Base-by-base conservation (phyloP, 2,888 invertebrate species). In the Drosophila dives region DNA sequence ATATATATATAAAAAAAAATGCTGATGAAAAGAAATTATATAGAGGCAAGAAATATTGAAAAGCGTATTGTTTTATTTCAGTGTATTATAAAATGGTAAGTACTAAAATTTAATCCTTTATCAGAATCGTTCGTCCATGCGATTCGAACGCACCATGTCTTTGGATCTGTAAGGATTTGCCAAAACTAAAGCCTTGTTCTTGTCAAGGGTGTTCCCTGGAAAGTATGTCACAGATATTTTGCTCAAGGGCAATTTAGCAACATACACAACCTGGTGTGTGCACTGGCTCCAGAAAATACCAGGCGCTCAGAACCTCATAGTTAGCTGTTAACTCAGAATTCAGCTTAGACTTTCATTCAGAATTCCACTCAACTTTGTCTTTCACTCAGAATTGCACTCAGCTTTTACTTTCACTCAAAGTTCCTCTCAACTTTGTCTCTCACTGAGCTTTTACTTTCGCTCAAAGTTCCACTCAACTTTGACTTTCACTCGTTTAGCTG, bases 11-110 rank as follows among this genome's bases (percentile, higher is more conserved):
- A 53, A n/a, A n/a, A n/a, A 86, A 84, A 85, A 75, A 72, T 67
- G 77, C 83, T 78, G 87, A 86, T 38, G 68, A 73, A 82, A 75
- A 49, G 69, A 79, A 79, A 77, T 81, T 80, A 86, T 84, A 85
- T 77, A 82, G 70, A 84, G 71, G 61, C 61, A 77, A 80, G 75
- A 78, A 85, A 82, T 76, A 79, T 73, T 79, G 63, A 75, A 77
- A 38, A 49, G 48, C 5, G 15, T n/a, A 2, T 23, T 45, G 38
- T 69, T 75, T 77, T 68, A 62, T 56, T 74, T 56, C 8, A 33
- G 20, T 11, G 32, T 32, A 20, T 23, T 8, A 1, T 15, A 20
- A 45, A 15, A 45, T 1, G 45, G 45, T 45, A 45, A 45, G 45
- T 45, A 23, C 2, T 23, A 8, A 1, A 45, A 45, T 45, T 7